These are phyloP conservation scores for Drosophila bifasciata DNA, from an alignment of 1,140 invertebrate species.

Conservation along the genomic window DNA sequence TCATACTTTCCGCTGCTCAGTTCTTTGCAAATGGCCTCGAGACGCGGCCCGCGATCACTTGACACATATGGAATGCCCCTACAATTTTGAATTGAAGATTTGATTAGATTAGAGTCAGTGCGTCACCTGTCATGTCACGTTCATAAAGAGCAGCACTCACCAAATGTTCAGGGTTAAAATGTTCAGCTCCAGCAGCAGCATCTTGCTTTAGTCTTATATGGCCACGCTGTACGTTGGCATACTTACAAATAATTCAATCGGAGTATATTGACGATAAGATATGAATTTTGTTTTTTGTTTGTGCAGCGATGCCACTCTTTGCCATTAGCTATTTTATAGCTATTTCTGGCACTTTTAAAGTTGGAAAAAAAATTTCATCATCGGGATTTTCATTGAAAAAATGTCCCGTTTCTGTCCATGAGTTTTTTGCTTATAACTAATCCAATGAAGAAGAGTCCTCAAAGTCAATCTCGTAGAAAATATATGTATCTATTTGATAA, in stretches of 20 bases:
- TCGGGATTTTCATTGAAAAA: no score
- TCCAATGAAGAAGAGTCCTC: no score
- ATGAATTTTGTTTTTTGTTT: no score
- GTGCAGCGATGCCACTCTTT: no score
- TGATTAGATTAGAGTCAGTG: conserved; percentile 26
- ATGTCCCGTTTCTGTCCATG: no score
- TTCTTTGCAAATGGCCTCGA: conserved; percentile 92
- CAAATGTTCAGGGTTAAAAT: conserved; percentile 82
- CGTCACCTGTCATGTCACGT: conserved; percentile 9
- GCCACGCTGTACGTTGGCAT: conserved; percentile 39
- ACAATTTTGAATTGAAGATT: conserved; percentile 55
- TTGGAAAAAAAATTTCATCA: no score
- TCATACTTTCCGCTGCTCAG: conserved; percentile 90
- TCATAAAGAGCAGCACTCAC: conserved; percentile 46
- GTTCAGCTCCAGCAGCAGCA: conserved; percentile 76
- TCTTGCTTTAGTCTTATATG: conserved; percentile 32
- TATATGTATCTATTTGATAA: no score
- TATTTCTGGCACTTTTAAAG: no score
- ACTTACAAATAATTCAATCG: conserved; percentile 6
- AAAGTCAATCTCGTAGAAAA: no score
- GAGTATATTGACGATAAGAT: no score
- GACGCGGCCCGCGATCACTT: conserved; percentile 90
- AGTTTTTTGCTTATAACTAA: no score
- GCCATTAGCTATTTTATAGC: no score
- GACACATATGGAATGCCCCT: conserved; percentile 94